Evolutionary conservation across 2,113 vertebrate species (phyloP), one percentile per base, ranked within the genome.

Genomic region (Mugil cephalus): DNA sequence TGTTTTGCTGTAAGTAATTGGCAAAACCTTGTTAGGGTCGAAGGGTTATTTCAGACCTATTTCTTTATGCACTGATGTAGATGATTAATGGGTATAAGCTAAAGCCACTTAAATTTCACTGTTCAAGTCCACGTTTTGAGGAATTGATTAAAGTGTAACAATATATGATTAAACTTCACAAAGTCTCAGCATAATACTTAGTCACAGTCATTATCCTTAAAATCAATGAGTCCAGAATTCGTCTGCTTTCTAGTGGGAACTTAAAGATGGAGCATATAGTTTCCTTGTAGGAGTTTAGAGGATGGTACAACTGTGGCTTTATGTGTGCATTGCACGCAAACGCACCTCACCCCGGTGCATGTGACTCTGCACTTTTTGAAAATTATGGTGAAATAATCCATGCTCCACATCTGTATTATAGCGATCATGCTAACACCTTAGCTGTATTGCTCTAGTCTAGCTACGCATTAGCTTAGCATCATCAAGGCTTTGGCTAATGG

Each of bases 121-220:
- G 63, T 88, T 53, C 19, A 74, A 81, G 77, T 85, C 68, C 19
- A 79, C 52, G 76, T 74, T 88, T 82, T 87, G 70, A 88, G 73
- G 80, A 87, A 89, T 86, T 87, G 84, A 90, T 91, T 87, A 81
- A 79, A 88, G 68, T 77, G 63, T 76, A 83, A 84, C 83, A 87
- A 80, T 87, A 87, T 76, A 62, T 82, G 75, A 89, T 85, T 89
- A 80, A 77, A 87, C 53, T 66, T 65, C 51, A 66, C 56, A 42
- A 56, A 82, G 67, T 79, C 72, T 71, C 43, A 58, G 52, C 34
- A 58, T 53, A 74, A 68, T 83, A 59, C 71, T 86, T 79, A 85
- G 77, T 72, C 76, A 74, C 61, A 36, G 68, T 42, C 50, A 80
- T 79, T 77, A 81, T 74, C 74, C 53, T 70, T 47, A 36, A 77